These are phyloP conservation scores for Catharus ustulatus DNA, from an alignment of 2,797 vertebrate species.

Conservation along the genomic window DNA sequence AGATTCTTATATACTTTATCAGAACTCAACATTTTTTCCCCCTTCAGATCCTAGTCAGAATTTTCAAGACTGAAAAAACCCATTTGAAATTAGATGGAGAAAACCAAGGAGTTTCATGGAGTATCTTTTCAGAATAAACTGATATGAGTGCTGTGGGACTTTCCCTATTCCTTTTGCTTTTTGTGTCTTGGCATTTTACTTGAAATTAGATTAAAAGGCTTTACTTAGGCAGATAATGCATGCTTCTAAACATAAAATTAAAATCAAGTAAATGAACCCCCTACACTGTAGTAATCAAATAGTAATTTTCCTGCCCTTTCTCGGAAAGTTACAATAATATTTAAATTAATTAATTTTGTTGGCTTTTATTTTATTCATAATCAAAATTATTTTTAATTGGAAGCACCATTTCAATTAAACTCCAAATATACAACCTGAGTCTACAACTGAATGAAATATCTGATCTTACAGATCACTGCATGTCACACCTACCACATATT, in stretches of 20 bases:
- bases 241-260: neutral
- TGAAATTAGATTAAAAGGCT: neutral
- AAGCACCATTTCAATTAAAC: neutral
- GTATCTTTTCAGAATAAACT: neutral
- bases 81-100: neutral
- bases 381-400: neutral
- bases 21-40: neutral
- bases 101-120: neutral
- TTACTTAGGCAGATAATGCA: fast-evolving
- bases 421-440: neutral
- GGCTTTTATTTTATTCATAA: neutral
- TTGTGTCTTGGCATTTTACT: neutral
- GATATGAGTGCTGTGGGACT: neutral
- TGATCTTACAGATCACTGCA: neutral
- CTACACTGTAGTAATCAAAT: neutral
- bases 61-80: neutral
- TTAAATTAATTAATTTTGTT: neutral
- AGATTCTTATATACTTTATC: neutral
- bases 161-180: neutral
- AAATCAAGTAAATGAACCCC: fast-evolving
- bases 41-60: neutral
- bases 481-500: neutral
- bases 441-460: neutral
- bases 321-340: neutral
- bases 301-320: neutral